phyloP scores from a whole-genome alignment of 2,888 invertebrate species.

The Macrosiphum euphorbiae region DNA sequence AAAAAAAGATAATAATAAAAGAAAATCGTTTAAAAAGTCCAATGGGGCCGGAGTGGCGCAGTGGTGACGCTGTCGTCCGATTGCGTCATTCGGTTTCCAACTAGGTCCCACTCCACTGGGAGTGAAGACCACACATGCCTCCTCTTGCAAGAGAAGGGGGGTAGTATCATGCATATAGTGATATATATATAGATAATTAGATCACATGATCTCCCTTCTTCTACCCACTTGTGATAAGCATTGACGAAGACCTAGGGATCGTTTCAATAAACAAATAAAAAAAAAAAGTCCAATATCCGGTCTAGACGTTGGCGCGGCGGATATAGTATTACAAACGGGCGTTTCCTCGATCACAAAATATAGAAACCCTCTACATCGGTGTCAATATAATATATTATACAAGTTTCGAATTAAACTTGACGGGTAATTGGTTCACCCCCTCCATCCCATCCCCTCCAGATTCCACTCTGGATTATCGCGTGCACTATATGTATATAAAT shows the following conservation, averaged over 20 bases:
- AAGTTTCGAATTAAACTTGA: constrained; percentile 41
- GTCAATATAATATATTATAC: background rate
- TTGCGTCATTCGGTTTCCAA: too few species aligned
- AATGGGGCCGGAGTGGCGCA: too few species aligned
- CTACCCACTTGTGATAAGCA: too few species aligned
- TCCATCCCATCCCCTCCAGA: background rate
- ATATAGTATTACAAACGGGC: background rate
- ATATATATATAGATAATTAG: too few species aligned
- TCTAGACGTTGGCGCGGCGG: background rate
- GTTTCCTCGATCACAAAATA: background rate
- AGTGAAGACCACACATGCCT: too few species aligned
- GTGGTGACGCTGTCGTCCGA: too few species aligned
- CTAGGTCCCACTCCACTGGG: too few species aligned
- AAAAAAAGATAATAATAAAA: background rate
- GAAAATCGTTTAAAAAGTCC: background rate
- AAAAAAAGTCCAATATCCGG: background rate
- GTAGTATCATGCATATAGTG: too few species aligned
- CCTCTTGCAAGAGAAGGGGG: too few species aligned
- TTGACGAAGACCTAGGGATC: too few species aligned
- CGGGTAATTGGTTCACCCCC: background rate
- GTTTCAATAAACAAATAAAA: too few species aligned
- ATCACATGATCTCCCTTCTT: too few species aligned
- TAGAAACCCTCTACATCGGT: background rate
- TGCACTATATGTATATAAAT: background rate
- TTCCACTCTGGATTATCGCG: background rate